Conservation (phyloP, 2,888 invertebrate species). For the Synanthedon vespiformis region DNA sequence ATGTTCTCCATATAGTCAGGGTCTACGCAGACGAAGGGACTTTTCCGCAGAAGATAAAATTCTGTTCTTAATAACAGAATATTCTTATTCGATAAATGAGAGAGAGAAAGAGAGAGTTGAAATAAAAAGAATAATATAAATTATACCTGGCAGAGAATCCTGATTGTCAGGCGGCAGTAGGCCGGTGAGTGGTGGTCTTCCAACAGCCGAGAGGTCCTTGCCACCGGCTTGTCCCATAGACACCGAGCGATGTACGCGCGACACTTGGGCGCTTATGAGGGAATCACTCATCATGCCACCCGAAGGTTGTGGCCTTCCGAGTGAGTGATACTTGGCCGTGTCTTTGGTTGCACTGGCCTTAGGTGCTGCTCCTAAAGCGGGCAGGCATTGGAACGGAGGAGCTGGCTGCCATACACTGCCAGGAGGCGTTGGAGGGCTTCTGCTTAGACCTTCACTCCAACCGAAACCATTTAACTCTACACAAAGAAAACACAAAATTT, state of each 20-base stretch:
- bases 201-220: constrained; percentile 45
- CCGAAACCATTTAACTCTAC: not conserved
- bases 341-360: constrained; percentile 36
- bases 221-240: constrained; percentile 84
- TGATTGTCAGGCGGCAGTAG: not conserved
- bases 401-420: constrained; percentile 59
- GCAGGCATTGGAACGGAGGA: constrained; percentile 54
- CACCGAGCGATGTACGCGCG: constrained; percentile 85
- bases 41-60: too few species aligned
- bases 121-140: constrained; percentile 33
- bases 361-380: constrained; percentile 48
- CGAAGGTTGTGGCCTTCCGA: constrained; percentile 40
- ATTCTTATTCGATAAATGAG: too few species aligned
- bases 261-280: constrained; percentile 26
- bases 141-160: not conserved
- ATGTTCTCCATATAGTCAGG: too few species aligned
- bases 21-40: too few species aligned
- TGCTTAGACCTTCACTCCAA: not conserved
- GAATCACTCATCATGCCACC: constrained; percentile 10
- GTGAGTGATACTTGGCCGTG: constrained; percentile 44
- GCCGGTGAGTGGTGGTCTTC: constrained; percentile 69
- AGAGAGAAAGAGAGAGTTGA: too few species aligned
- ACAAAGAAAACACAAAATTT: too few species aligned
- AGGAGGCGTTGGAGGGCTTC: constrained; percentile 43
- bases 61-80: too few species aligned